Evolutionary conservation across 2,797 vertebrate species (phyloP), one percentile per base, ranked within the genome.

Genomic region (Sebastes matsubarae): DNA sequence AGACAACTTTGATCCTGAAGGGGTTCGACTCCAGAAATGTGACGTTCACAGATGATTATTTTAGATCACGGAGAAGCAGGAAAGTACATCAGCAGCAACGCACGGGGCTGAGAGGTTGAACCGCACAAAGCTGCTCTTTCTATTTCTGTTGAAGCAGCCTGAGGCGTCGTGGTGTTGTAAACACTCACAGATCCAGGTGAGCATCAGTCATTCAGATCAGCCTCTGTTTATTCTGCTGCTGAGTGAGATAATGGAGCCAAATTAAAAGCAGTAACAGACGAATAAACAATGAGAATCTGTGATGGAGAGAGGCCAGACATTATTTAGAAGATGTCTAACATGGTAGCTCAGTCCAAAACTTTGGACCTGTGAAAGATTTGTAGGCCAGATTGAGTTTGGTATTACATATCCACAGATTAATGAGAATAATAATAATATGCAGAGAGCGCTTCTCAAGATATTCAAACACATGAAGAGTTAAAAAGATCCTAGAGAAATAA

Each of bases 61-160:
- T 42, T 42, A 42, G 38, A 42, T 16, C 14, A 16, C 13, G 14
- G 38, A 16, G 14, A 16, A 42, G 14, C 1, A 42, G 14, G 38
- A 42, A 25, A 52, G 46, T n/a, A 46, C 6, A 46, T 13, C 13
- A 14, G 4, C 13, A n/a, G 4, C 57, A 30, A 11, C 79, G 22
- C 38, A 20, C 25, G 6, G 46, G 25, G 38, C 54, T 20, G 55
- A 59, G 7, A 38, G 34, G 69, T 24, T 20, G 27, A 77, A 34
- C 58, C 5, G 63, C 1, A 32, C 63, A 27, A 25, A 55, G 63
- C 63, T 50, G 58, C 34, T 77, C 63, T 55, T 42, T 72, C 75
- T 82, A 64, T 78, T 82, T 59, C 4, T 12, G 75, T 29, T 12
- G 1, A 18, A 25, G 38, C 71, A 18, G 75, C 81, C 81, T 1